Evolutionary conservation across 2,113 vertebrate species (phyloP), one percentile per base, ranked within the genome.

Genomic region (Narcine bancroftii): DNA sequence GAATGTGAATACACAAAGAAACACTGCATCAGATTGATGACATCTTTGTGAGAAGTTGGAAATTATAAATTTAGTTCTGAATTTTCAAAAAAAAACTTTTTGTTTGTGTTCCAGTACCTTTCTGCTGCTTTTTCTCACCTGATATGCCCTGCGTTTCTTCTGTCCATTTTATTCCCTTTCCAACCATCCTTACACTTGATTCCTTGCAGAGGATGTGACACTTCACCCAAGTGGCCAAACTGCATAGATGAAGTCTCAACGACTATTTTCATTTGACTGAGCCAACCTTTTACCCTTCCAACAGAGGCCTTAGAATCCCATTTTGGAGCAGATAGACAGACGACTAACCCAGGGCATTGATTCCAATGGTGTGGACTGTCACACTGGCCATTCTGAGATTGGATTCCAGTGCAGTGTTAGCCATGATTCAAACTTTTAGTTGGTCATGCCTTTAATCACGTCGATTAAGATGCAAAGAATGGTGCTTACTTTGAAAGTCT

Each of bases 51-150:
- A 95, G 75, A 50, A 92, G 53, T 60, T 93, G 77, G 95, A 96
- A 96, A 96, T 96, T 96, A 96, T 96, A 96, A 96, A 94, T 96
- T 94, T 95, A 96, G 96, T 95, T 96, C 93, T 95, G 95, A 95
- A 93, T 95, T n/a, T n/a, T n/a, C n/a, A n/a, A n/a, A n/a, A n/a
- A 94, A 95, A 93, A 93, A 94, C 93, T 95, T 95, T 97, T 97
- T 96, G 96, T 96, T 96, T 50, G 53, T 29, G 36, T 63, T 36
- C n/a, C 33, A 60, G 81, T 17, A 3, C 26, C 4, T 83, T 81
- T 24, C 6, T 36, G 2, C 13, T 87, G 60, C 19, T 7, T n/a
- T 72, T 0, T 72, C 33, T n/a, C 33, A 29, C 33, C 71, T n/a
- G 19, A 0, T 95, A 95, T 95, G 95, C 95, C 93, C 93, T 94